A percentile compares a stretch with the other conserved stretches of the same genome.
phyloP scores from a whole-genome alignment of 2,113 vertebrate species.

The Pachypanchax playfairii region DNA sequence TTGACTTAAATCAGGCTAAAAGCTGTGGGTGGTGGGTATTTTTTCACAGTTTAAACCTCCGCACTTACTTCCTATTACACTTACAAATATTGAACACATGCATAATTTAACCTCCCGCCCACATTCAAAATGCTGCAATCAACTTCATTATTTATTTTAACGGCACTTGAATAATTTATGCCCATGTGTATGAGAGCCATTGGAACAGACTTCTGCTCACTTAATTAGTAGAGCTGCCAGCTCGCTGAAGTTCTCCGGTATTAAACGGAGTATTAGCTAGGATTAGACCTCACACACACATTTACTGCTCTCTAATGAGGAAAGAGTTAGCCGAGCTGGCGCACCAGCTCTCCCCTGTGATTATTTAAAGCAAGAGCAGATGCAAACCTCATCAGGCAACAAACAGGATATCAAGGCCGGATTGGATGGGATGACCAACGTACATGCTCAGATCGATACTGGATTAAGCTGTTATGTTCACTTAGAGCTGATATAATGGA shows the following conservation, averaged over 20 bases:
- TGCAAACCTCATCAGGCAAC: conserved; percentile 15
- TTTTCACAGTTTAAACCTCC: conserved; percentile 31
- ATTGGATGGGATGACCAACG: conserved; percentile 55
- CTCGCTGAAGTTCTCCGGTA: conserved; percentile 54
- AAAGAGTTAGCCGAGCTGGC: conserved; percentile 29
- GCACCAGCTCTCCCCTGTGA: conserved; percentile 28
- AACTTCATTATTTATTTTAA: conserved; percentile 78
- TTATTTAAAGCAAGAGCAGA: conserved; percentile 54
- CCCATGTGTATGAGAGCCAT: conserved; percentile 66
- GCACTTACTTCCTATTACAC: conserved; percentile 68
- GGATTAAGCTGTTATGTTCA: conserved; percentile 74
- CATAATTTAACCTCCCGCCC: conserved; percentile 78
- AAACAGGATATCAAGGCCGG: conserved; percentile 14
- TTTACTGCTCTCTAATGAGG: conserved; percentile 50
- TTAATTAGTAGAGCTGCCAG: conserved; percentile 74
- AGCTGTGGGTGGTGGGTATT: conserved; percentile 32
- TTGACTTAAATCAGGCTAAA: conserved; percentile 48
- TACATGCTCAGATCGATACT: conserved; percentile 61
- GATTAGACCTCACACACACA: conserved; percentile 59
- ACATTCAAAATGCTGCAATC: conserved; percentile 72
- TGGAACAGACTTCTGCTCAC: conserved; percentile 67
- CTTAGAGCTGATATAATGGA: conserved; percentile 70
- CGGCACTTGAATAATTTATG: conserved; percentile 78
- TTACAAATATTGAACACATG: conserved; percentile 71
- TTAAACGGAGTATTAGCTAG: conserved; percentile 69